Percentiles rank a stretch among this genome's conserved stretches.
phyloP scores from a whole-genome alignment of 2,113 vertebrate species.

The Cheilinus undulatus region DNA sequence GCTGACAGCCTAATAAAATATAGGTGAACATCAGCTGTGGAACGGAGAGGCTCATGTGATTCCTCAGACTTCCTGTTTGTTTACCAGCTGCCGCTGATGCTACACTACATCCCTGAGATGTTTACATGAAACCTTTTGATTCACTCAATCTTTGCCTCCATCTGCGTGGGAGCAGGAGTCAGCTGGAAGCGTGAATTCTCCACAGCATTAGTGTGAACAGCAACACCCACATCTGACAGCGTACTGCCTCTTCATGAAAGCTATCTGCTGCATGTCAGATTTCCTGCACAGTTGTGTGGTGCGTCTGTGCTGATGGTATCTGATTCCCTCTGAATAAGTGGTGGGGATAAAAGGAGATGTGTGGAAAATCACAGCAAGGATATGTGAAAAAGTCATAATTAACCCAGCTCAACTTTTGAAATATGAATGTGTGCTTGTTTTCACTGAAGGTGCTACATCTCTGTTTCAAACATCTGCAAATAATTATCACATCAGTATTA shows the following conservation, averaged over 20 bases:
- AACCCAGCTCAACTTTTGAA: not conserved
- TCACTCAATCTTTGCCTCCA: slow-evolving; percentile 12
- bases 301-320: slow-evolving; percentile 18
- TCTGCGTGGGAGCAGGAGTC: slow-evolving; percentile 22
- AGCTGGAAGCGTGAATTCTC: slow-evolving; percentile 8
- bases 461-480: not conserved
- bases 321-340: not conserved
- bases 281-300: not conserved
- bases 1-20: too few relatives aligned
- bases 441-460: not conserved
- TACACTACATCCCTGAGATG: slow-evolving; percentile 11
- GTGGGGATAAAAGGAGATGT: not conserved
- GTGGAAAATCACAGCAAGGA: not conserved
- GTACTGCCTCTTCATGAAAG: slow-evolving; percentile 4
- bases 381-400: slow-evolving; percentile 1
- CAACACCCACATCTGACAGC: slow-evolving; percentile 4
- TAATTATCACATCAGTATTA: not conserved
- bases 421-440: not conserved
- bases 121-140: slow-evolving; percentile 14
- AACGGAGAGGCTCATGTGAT: not conserved
- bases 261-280: not conserved
- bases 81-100: slow-evolving; percentile 9
- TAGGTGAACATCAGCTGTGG: not conserved
- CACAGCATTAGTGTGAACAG: slow-evolving; percentile 1
- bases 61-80: not conserved